A percentile compares a stretch with the other conserved stretches of the same genome.
These are phyloP conservation scores for Vanessa cardui DNA, from an alignment of 2,888 invertebrate genomes.

Conservation along the genomic window DNA sequence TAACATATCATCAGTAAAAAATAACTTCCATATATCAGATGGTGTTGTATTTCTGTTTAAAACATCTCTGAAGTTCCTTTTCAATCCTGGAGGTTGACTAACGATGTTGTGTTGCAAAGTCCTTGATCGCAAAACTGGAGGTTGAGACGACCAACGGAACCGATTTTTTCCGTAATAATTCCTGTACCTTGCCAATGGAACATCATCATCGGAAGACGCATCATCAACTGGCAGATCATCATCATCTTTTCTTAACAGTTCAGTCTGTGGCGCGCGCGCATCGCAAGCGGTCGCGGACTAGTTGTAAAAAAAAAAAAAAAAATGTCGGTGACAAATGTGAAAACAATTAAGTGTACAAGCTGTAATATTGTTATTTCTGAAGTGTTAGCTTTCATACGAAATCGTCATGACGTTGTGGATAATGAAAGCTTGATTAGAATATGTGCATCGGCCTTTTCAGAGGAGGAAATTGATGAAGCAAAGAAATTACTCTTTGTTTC, in stretches of 20 bases:
- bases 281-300: too few species aligned
- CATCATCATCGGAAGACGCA: constrained; percentile 22
- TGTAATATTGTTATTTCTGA: too few species aligned
- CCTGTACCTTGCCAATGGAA: constrained; percentile 20
- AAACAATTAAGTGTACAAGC: background rate
- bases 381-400: background rate
- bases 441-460: constrained; percentile 11
- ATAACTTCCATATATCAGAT: background rate
- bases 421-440: background rate
- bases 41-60: background rate
- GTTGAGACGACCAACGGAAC: constrained; percentile 18
- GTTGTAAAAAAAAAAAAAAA: too few species aligned
- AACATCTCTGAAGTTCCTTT: background rate
- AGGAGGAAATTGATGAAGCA: constrained; percentile 10
- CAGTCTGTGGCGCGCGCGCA: constrained; percentile 2
- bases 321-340: background rate
- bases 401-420: constrained; percentile 3
- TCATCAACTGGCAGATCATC: constrained; percentile 16
- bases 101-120: background rate
- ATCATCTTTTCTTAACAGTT: too few species aligned
- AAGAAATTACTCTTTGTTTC: constrained; percentile 13
- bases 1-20: constrained; percentile 1
- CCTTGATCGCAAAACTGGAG: constrained; percentile 17
- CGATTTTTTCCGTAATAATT: constrained; percentile 19
- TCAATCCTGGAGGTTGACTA: background rate